phyloP scores from a whole-genome alignment of 2,888 invertebrate species.

The Ametastegia equiseti region DNA sequence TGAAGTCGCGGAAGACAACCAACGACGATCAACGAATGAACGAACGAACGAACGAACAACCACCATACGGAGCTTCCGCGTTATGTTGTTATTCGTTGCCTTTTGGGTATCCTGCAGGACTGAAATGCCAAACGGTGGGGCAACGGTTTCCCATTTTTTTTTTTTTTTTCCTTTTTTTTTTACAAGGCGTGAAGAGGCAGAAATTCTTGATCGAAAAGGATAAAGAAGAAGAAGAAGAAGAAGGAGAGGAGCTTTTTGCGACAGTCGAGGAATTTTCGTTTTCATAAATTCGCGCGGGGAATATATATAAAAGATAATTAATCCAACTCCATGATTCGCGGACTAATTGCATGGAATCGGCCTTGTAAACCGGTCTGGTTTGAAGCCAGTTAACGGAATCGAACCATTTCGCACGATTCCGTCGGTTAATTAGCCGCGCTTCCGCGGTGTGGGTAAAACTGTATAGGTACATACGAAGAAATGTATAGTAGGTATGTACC shows the following conservation, averaged over 20 bases:
- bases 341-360: background rate
- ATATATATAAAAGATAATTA: no score
- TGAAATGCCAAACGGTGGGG: no score
- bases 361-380: background rate
- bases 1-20: constrained; percentile 52
- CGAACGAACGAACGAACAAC: background rate
- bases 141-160: no score
- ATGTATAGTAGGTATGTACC: no score
- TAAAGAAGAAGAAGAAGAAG: no score
- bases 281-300: background rate
- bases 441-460: background rate
- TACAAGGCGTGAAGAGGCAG: no score
- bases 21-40: constrained; percentile 38
- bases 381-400: constrained; percentile 1
- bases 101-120: background rate
- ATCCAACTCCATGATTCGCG: background rate
- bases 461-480: background rate
- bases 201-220: no score
- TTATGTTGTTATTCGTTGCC: constrained; percentile 4
- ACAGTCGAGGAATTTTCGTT: background rate
- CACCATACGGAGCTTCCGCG: constrained; percentile 45
- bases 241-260: no score
- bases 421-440: background rate
- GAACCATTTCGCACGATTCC: background rate
- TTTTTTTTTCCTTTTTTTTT: no score